These are phyloP conservation scores for Bugulina stolonifera DNA, from an alignment of 2,888 invertebrate genomes.

Conservation along the genomic window DNA sequence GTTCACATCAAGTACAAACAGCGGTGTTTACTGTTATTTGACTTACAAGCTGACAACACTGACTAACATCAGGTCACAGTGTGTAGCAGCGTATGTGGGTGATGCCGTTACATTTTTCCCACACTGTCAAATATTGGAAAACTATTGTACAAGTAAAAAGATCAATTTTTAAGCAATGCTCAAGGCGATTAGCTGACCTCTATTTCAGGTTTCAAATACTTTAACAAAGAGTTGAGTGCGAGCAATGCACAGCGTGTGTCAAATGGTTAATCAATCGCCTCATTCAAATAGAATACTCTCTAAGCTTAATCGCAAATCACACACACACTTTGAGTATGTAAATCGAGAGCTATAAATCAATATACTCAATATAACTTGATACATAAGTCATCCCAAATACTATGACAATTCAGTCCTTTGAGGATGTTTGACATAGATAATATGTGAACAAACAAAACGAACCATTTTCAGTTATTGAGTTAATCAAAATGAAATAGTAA, in stretches of 20 bases:
- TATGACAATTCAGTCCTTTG: not conserved
- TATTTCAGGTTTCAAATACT: not conserved
- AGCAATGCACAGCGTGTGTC: conserved; percentile 6
- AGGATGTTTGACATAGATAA: conserved; percentile 10
- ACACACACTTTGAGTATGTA: not conserved
- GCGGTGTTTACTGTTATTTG: no score
- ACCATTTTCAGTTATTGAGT: no score
- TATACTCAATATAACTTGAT: not conserved
- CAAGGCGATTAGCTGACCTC: not conserved
- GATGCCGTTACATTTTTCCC: no score
- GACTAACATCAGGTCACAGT: no score
- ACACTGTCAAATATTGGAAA: not conserved
- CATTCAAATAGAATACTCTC: not conserved
- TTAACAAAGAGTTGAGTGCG: conserved; percentile 12
- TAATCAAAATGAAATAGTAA: no score
- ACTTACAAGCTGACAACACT: no score
- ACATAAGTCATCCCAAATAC: not conserved
- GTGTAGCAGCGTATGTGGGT: no score
- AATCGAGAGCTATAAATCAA: not conserved
- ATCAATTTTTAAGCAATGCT: conserved; percentile 24
- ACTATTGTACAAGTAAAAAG: not conserved
- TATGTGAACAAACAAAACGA: no score
- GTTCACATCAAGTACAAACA: no score
- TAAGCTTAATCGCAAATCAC: conserved; percentile 10
- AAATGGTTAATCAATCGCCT: not conserved